phyloP scores from a whole-genome alignment of 2,888 invertebrate species.

The Thecocarcelia acutangulata region DNA sequence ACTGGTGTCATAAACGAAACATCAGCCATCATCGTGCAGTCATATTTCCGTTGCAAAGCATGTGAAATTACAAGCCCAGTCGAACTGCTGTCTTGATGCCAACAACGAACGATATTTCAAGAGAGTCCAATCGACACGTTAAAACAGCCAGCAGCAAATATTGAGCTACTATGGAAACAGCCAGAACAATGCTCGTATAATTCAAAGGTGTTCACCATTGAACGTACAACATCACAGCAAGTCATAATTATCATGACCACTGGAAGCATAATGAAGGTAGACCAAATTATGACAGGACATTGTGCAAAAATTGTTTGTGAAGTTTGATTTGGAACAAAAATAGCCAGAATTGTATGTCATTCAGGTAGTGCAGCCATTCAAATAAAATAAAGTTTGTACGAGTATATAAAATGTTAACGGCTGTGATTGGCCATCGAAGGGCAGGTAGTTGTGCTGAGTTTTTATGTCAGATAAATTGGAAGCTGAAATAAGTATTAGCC shows the following conservation, averaged over 20 bases:
- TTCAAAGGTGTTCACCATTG: too few species aligned
- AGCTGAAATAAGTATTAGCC: conserved; percentile 5
- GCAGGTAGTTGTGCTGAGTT: conserved; percentile 7
- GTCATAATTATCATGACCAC: conserved; percentile 91
- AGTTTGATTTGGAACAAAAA: conserved; percentile 9
- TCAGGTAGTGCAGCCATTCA: too few species aligned
- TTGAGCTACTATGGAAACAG: too few species aligned
- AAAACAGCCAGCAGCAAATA: too few species aligned
- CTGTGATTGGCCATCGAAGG: conserved; percentile 16
- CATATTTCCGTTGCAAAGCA: too few species aligned
- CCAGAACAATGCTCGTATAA: too few species aligned
- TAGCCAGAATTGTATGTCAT: conserved; percentile 6
- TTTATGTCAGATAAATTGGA: conserved; percentile 6
- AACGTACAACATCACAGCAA: conserved; percentile 85
- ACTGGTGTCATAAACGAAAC: too few species aligned
- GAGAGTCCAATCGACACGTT: too few species aligned
- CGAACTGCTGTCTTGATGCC: too few species aligned
- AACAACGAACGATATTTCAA: too few species aligned
- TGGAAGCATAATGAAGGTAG: conserved; percentile 86
- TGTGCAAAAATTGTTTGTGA: conserved; percentile 77
- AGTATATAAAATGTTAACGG: conserved; percentile 31
- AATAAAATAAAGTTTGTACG: conserved; percentile 36
- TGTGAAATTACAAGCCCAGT: too few species aligned
- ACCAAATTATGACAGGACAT: conserved; percentile 85
- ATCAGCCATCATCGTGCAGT: too few species aligned